These are phyloP conservation scores for Copidosoma aretas DNA, from an alignment of 2,888 invertebrate genomes.

Conservation along the genomic window DNA sequence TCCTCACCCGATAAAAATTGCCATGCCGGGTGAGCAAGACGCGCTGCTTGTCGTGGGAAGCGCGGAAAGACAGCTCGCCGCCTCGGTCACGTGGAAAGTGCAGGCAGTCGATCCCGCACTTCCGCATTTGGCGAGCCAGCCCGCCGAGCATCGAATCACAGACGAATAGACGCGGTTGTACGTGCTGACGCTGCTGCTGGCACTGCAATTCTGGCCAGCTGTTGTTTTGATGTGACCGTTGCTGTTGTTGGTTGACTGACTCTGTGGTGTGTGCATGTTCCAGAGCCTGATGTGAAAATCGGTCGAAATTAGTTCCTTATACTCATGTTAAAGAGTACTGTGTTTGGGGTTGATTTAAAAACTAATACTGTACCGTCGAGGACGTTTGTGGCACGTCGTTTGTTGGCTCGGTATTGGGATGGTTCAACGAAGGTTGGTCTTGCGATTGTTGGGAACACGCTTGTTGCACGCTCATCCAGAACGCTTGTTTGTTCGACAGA, in stretches of 20 bases:
- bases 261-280: background rate
- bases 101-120: conserved; percentile 69
- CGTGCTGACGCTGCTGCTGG: background rate
- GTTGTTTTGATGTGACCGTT: background rate
- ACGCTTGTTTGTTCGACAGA: too few species aligned
- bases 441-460: too few species aligned
- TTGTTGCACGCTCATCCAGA: too few species aligned
- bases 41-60: conserved; percentile 65
- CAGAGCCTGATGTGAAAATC: too few species aligned
- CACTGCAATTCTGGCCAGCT: background rate
- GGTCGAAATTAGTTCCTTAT: too few species aligned
- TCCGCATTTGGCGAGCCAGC: conserved; percentile 70
- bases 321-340: too few species aligned
- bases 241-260: background rate
- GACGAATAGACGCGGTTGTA: conserved; percentile 58
- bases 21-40: conserved; percentile 67
- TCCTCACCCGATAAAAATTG: conserved; percentile 61
- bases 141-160: conserved; percentile 70
- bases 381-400: too few species aligned
- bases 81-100: conserved; percentile 64
- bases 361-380: too few species aligned
- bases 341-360: too few species aligned
- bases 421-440: too few species aligned
- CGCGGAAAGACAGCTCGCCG: conserved; percentile 65
- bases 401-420: too few species aligned